Percentiles rank a stretch among this genome's conserved stretches.
Conservation (phyloP, 1,140 invertebrate genomes). For the Drosophila sp. region DNA sequence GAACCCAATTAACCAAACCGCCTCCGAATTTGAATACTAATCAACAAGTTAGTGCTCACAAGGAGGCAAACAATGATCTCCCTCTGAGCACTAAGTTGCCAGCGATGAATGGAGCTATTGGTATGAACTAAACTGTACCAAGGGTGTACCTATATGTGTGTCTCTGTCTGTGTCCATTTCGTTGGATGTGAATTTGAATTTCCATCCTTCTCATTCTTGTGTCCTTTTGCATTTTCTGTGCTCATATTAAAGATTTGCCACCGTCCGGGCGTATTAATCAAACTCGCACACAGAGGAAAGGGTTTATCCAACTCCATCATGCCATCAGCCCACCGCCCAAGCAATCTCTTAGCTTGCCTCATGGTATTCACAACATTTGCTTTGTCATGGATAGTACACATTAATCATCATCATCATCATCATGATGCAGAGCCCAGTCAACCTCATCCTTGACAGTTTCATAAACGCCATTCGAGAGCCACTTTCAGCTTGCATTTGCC, state of each 20-base stretch:
- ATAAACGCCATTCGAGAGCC: slow-evolving; percentile 55
- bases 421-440: slow-evolving; percentile 1
- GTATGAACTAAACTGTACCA: slow-evolving; percentile 45
- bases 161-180: neutral
- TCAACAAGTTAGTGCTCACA: slow-evolving; percentile 19
- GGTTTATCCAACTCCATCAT: slow-evolving; percentile 14
- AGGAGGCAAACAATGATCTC: slow-evolving; percentile 17
- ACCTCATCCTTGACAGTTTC: slow-evolving; percentile 68
- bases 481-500: slow-evolving; percentile 55
- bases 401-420: slow-evolving; percentile 69
- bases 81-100: slow-evolving; percentile 32
- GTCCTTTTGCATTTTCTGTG: neutral
- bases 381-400: slow-evolving; percentile 68
- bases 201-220: neutral
- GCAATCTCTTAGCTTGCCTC: slow-evolving; percentile 29
- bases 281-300: neutral
- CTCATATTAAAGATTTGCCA: slow-evolving; percentile 1
- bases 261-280: neutral
- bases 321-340: slow-evolving; percentile 6
- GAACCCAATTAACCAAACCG: slow-evolving; percentile 22
- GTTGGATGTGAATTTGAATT: neutral
- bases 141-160: slow-evolving; percentile 8
- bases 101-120: slow-evolving; percentile 21
- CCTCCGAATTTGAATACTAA: slow-evolving; percentile 30
- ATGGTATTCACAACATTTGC: slow-evolving; percentile 59